Percentiles rank a stretch among this genome's conserved stretches.
phyloP scores from a whole-genome alignment of 2,797 vertebrate species.

The Leptoclinus maculatus region DNA sequence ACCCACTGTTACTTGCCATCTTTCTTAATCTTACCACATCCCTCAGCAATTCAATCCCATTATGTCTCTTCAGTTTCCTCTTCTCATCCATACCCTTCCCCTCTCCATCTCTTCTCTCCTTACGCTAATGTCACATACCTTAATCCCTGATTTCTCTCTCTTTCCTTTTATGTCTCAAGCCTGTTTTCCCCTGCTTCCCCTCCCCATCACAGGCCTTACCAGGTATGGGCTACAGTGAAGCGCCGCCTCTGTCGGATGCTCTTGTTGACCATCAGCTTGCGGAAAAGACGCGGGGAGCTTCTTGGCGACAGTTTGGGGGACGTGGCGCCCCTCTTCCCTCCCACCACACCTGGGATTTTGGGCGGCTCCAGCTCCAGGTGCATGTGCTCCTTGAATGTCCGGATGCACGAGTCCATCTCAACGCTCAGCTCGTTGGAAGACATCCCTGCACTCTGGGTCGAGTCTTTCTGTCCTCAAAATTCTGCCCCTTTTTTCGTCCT shows the following conservation, averaged over 20 bases:
- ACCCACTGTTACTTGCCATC: not conserved
- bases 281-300: conserved; percentile 96
- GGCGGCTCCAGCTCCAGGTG: conserved; percentile 96
- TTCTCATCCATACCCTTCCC: conserved; percentile 17
- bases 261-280: conserved; percentile 98
- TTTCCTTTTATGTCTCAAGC: not conserved
- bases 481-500: conserved; percentile 24
- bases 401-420: conserved; percentile 93
- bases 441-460: conserved; percentile 81
- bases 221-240: conserved; percentile 98
- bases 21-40: conserved; percentile 8
- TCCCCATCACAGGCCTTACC: conserved; percentile 85
- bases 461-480: conserved; percentile 27
- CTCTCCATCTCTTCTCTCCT: conserved; percentile 13
- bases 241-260: conserved; percentile 96
- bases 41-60: conserved; percentile 23
- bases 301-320: conserved; percentile 97
- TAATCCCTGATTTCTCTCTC: conserved; percentile 18
- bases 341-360: conserved; percentile 83
- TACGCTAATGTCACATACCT: conserved; percentile 14
- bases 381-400: conserved; percentile 99
- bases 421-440: conserved; percentile 88
- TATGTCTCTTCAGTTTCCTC: conserved; percentile 2
- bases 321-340: conserved; percentile 88
- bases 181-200: not conserved